Conservation (phyloP, 92 coral and sea anemone species). For the Parazoanthus swiftii region DNA sequence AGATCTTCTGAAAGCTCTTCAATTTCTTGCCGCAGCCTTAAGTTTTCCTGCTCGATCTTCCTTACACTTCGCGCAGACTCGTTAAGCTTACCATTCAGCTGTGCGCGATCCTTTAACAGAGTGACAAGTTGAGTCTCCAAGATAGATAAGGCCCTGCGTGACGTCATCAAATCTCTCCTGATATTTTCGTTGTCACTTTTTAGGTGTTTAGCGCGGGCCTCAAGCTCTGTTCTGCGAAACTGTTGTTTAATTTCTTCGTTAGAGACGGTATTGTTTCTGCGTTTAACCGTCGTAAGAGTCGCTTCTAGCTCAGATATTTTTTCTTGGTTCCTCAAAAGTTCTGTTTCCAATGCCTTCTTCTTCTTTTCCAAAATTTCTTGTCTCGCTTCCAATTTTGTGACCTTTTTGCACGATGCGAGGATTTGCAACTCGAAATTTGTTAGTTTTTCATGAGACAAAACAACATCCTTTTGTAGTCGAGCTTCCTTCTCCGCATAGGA, state of each 20-base stretch:
- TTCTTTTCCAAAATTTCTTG: constrained; percentile 51
- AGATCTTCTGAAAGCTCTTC: constrained; percentile 32
- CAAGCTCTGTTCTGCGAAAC: constrained; percentile 32
- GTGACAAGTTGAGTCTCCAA: constrained; percentile 44
- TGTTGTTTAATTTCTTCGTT: constrained; percentile 36
- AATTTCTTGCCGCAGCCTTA: constrained; percentile 8
- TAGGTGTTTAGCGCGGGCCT: constrained; percentile 32
- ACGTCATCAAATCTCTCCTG: constrained; percentile 35
- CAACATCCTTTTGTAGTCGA: constrained; percentile 43
- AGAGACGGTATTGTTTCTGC: constrained; percentile 20
- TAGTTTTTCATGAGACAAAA: constrained; percentile 47
- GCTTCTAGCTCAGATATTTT: constrained; percentile 54
- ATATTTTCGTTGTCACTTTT: constrained; percentile 46
- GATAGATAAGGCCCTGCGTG: neutral
- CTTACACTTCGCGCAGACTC: constrained; percentile 18
- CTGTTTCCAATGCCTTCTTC: constrained; percentile 49
- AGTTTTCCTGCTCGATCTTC: constrained; percentile 9
- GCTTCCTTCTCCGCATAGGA: constrained; percentile 51
- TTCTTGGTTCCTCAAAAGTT: constrained; percentile 48
- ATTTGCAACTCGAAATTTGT: constrained; percentile 50
- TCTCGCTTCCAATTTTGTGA: constrained; percentile 51
- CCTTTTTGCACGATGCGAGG: constrained; percentile 48
- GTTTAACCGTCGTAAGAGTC: constrained; percentile 43
- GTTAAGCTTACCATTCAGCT: constrained; percentile 27
- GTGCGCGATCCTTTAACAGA: constrained; percentile 32